Percentiles rank a stretch among this genome's conserved stretches.
phyloP scores from a whole-genome alignment of 2,113 vertebrate species.

The Corynorhinus townsendii region DNA sequence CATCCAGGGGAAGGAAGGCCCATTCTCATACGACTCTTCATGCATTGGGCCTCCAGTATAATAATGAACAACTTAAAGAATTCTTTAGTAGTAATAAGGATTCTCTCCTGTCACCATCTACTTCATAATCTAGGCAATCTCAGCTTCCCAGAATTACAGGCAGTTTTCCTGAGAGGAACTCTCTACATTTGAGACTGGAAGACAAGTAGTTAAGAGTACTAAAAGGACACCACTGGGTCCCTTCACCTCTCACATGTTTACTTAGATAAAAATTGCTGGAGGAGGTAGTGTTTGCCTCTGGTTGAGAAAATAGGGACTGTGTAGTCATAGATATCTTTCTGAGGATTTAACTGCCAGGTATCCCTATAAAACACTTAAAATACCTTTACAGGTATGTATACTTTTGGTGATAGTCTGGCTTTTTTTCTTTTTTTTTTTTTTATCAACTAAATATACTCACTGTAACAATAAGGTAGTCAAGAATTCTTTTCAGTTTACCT shows the following conservation, averaged over 20 bases:
- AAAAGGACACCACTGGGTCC: neutral
- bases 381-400: neutral
- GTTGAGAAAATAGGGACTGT: neutral
- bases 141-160: neutral
- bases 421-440: conserved; percentile 2
- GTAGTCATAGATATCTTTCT: neutral
- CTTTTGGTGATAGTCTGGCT: neutral
- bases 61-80: neutral
- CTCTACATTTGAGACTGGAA: neutral
- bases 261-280: neutral
- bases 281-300: neutral
- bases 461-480: neutral
- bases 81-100: neutral
- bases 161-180: neutral
- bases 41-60: neutral
- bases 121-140: neutral
- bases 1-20: too few species aligned
- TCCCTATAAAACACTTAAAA: neutral
- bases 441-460: neutral
- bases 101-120: neutral
- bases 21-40: too few species aligned
- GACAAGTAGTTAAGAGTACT: neutral
- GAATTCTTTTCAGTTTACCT: neutral
- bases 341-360: neutral
- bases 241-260: neutral